phyloP scores from a whole-genome alignment of 2,113 vertebrate species.

The Brachypodius melanocephalos region DNA sequence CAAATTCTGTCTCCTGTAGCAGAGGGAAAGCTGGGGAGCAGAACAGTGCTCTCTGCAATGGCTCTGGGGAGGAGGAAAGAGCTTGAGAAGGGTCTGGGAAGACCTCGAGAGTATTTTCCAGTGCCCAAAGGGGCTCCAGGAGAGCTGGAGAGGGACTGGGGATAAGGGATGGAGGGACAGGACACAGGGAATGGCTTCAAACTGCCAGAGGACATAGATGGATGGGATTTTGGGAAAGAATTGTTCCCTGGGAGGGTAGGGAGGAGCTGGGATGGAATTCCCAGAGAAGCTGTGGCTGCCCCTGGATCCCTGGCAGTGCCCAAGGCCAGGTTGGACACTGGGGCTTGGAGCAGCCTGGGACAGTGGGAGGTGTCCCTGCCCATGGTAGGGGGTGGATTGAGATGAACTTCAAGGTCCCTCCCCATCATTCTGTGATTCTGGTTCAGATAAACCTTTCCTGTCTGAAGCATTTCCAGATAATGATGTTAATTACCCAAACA shows the following conservation, averaged over 20 bases:
- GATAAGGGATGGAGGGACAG: not conserved
- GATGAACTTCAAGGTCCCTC: not conserved
- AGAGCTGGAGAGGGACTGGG: not conserved
- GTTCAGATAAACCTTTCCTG: not conserved
- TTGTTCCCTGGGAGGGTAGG: fast-evolving
- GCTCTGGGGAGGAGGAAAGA: not conserved
- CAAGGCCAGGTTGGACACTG: fast-evolving
- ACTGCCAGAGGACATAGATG: fast-evolving
- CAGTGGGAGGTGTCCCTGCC: not conserved
- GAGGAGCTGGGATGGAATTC: not conserved
- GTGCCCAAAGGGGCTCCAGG: not conserved
- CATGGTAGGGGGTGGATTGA: fast-evolving
- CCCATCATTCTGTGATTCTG: not conserved
- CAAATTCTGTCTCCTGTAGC: no score
- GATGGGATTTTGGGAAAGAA: not conserved
- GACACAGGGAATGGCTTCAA: not conserved
- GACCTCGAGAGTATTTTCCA: not conserved
- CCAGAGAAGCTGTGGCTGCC: not conserved
- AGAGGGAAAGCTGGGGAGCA: not conserved
- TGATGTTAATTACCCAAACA: not conserved
- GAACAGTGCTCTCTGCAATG: fast-evolving
- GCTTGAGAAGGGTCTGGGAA: not conserved
- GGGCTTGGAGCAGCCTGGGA: not conserved
- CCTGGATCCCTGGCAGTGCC: not conserved
- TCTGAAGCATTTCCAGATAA: not conserved